Base-by-base conservation (phyloP, 2,888 invertebrate species). In the Congeria kusceri region DNA sequence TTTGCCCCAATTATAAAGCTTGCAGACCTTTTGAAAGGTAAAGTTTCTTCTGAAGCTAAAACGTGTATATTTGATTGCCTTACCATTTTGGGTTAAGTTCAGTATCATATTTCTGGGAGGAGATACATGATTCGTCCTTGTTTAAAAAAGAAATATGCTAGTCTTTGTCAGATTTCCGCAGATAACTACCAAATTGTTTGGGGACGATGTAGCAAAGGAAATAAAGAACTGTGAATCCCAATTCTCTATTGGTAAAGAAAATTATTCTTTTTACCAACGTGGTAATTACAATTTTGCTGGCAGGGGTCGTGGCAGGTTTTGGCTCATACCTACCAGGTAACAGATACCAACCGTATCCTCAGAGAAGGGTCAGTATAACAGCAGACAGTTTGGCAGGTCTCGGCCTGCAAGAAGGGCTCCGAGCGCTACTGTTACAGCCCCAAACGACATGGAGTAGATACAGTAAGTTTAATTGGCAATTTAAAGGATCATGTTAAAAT, bases 161-260 rank as follows among this genome's bases (percentile, higher is more conserved):
- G 29, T 32, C 28, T 65, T 28, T 59, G 65, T 20, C 44, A 66
- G n/a, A 39, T 57, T 15, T n/a, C 29, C 28, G 18, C 62, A 44
- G 13, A 57, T 57, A 0, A 44, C 69, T 0, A 39, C 15, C 1
- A 62, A 59, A 13, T 44, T 69, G 27, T 76, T 69, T 76, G 75
- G 69, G 1, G 75, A 76, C 44, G 65, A 76, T 53, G 46, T 76
- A 20, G 18, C 63, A 0, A 76, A 75, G 44, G 64, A 75, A 25
- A 58, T 68, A 3, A 75, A 62, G 63, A 68, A 58, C n/a, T 69
- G 68, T 69, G 64, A 69, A 1, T 25, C 68, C 15, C 9, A 5
- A 4, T 15, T 46, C 13, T 49, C 25, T 46, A 15, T 61, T 39
- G 73, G 56, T 1, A 67, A 67, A 32, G 67, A 67, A 7, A 32